A percentile compares a stretch with the other conserved stretches of the same genome.
These are phyloP conservation scores for Acanthisitta chloris DNA, from an alignment of 2,113 vertebrate species.

Conservation along the genomic window DNA sequence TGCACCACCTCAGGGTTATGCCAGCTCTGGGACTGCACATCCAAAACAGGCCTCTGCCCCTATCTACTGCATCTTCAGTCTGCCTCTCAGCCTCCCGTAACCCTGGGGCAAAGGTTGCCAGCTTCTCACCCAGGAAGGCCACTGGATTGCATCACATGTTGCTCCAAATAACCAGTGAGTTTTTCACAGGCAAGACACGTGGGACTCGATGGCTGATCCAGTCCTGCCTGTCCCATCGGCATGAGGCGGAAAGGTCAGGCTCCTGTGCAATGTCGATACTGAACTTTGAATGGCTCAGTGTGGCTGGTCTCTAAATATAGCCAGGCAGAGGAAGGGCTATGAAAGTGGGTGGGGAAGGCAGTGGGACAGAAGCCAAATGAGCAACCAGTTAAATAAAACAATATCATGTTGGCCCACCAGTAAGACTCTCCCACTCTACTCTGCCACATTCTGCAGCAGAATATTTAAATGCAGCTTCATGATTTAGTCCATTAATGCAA, in stretches of 20 bases:
- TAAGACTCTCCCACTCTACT: background rate
- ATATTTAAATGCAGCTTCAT: background rate
- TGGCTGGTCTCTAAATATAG: background rate
- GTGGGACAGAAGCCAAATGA: background rate
- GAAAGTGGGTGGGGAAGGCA: background rate
- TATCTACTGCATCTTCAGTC: background rate
- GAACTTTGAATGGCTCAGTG: background rate
- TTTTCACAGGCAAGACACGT: background rate
- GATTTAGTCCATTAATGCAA: background rate
- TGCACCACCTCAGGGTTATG: background rate
- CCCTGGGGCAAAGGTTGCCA: background rate
- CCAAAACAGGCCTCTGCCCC: background rate
- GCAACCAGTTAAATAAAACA: background rate
- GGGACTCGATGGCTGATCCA: background rate
- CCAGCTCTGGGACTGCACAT: background rate
- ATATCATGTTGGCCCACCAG: background rate
- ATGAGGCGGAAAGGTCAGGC: background rate
- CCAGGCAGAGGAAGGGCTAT: background rate
- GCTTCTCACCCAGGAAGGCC: background rate
- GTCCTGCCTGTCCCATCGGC: background rate
- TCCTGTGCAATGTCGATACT: background rate
- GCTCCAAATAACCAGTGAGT: background rate
- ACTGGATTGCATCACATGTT: fast-evolving
- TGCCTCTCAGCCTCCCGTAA: background rate
- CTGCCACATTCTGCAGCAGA: background rate